A percentile compares a stretch with the other conserved stretches of the same genome.
Conservation (phyloP, 2,797 vertebrate genomes). For the Cryptoblepharus egeriae region DNA sequence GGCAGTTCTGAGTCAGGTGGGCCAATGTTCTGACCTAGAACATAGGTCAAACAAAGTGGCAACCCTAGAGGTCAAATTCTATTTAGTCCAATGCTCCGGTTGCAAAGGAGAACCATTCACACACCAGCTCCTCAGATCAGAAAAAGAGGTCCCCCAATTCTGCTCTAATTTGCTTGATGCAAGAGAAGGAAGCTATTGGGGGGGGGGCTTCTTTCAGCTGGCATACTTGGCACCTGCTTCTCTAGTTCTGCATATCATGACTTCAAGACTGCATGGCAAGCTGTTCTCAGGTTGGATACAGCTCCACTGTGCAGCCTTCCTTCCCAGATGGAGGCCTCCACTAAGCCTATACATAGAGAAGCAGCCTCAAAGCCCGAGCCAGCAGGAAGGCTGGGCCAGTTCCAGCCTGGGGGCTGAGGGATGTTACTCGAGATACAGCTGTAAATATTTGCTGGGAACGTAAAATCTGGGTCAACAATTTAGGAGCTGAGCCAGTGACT, state of each 20-base stretch:
- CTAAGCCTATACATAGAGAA: background rate
- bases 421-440: constrained; percentile 43
- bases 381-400: constrained; percentile 15
- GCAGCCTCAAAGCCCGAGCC: background rate
- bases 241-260: background rate
- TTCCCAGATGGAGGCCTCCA: background rate
- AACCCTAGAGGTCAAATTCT: background rate
- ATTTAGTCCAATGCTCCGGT: background rate
- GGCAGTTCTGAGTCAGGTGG: no score
- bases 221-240: background rate
- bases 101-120: background rate
- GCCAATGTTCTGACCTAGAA: background rate
- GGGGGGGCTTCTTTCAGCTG: background rate
- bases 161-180: background rate
- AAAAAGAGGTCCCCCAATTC: background rate
- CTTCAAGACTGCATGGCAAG: background rate
- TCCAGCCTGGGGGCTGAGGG: constrained; percentile 34
- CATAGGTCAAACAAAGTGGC: background rate
- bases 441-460: constrained; percentile 44
- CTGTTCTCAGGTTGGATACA: background rate
- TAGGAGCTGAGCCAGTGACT: constrained; percentile 30
- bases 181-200: background rate
- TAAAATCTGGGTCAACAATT: constrained; percentile 44
- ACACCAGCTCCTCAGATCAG: background rate
- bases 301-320: background rate